Evolutionary conservation across 2,113 vertebrate species (phyloP).

Genomic region (Hyperoodon ampullatus): DNA sequence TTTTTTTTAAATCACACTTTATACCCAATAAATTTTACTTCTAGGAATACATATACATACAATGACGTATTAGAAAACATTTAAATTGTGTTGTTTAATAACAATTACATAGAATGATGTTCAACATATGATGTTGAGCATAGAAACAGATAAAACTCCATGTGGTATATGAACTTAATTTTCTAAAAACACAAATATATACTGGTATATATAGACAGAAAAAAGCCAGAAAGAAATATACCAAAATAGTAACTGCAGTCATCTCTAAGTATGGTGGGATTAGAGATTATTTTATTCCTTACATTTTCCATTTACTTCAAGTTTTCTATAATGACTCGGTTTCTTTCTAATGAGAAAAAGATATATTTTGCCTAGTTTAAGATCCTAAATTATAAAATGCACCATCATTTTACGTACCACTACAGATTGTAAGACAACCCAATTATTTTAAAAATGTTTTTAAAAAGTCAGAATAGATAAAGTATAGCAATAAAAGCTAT

Average conservation of each 20-base stretch:
- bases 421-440: not conserved
- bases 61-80: not conserved
- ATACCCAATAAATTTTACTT: slow-evolving; percentile 17
- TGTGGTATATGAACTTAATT: not conserved
- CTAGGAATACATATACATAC: not conserved
- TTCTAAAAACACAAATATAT: not conserved
- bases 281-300: not conserved
- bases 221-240: not conserved
- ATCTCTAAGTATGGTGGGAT: not conserved
- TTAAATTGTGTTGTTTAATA: slow-evolving; percentile 25
- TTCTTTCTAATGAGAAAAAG: slow-evolving; percentile 28
- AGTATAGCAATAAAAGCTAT: not conserved
- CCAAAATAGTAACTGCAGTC: not conserved
- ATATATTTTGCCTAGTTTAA: not conserved
- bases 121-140: not conserved
- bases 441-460: not conserved
- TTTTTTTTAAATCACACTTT: not conserved
- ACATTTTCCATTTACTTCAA: slow-evolving; percentile 13
- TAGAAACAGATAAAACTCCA: not conserved
- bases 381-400: not conserved
- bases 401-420: not conserved
- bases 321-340: slow-evolving; percentile 2
- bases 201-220: not conserved
- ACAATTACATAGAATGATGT: not conserved
- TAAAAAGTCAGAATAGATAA: not conserved